A percentile compares a stretch with the other conserved stretches of the same genome.
phyloP scores from a whole-genome alignment of 2,113 vertebrate genomes.

The Erythrocercus mccallii region DNA sequence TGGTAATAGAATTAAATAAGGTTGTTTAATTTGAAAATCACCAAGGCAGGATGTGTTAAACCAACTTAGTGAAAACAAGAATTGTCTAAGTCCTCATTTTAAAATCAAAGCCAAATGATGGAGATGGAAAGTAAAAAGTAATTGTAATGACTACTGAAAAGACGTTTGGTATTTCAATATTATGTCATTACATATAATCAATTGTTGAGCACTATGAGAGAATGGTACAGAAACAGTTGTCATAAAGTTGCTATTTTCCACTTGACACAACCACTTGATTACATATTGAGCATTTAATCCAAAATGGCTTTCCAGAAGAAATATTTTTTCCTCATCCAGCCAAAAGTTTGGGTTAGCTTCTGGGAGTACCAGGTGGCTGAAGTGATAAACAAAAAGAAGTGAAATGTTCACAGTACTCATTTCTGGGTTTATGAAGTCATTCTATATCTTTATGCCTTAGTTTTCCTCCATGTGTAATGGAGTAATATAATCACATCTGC shows the following conservation, averaged over 20 bases:
- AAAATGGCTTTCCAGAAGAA: background rate
- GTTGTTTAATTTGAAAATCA: background rate
- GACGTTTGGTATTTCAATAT: background rate
- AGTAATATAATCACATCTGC: constrained; percentile 9
- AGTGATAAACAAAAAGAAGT: constrained; percentile 11
- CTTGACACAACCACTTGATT: background rate
- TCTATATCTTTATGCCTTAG: constrained; percentile 1
- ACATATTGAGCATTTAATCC: background rate
- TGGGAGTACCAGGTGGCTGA: background rate
- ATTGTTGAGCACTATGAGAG: background rate
- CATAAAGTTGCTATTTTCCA: background rate
- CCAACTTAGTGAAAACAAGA: background rate
- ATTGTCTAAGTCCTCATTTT: background rate
- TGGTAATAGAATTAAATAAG: background rate
- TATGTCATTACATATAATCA: background rate
- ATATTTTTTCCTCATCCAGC: background rate
- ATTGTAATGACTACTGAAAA: background rate
- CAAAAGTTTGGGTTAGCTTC: background rate
- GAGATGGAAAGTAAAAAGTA: background rate
- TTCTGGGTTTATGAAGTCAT: constrained; percentile 2
- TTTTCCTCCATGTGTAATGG: background rate
- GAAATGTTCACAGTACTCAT: background rate
- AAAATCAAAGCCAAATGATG: background rate
- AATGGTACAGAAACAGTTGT: background rate
- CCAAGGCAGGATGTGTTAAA: background rate